phyloP scores from a whole-genome alignment of 2,888 invertebrate genomes.

The Phyllotreta cruciferae region DNA sequence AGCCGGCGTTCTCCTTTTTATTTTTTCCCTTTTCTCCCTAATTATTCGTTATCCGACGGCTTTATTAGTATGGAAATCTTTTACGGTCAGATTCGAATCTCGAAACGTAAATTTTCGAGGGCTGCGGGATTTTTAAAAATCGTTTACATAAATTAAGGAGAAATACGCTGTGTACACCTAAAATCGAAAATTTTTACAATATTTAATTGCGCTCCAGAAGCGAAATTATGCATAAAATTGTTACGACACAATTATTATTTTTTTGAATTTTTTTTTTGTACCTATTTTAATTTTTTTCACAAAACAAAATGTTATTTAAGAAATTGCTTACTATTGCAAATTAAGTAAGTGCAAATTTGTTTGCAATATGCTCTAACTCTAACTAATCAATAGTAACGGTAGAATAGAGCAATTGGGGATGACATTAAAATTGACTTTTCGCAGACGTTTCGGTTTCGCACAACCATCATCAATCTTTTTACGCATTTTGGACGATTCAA shows the following conservation, averaged over 20 bases:
- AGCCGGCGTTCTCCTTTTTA: background rate
- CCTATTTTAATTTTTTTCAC: too few relatives aligned
- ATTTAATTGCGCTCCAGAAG: conserved; percentile 9
- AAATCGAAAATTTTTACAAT: background rate
- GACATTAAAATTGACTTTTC: too few relatives aligned
- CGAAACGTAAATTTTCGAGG: conserved; percentile 19
- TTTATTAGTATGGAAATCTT: conserved; percentile 38
- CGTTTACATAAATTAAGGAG: conserved; percentile 33
- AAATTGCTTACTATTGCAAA: too few relatives aligned
- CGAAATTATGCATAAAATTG: background rate
- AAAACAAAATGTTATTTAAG: too few relatives aligned
- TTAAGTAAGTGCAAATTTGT: too few relatives aligned
- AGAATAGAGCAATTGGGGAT: too few relatives aligned
- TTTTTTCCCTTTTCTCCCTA: conserved; percentile 23
- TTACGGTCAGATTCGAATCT: conserved; percentile 32
- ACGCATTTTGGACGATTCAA: too few relatives aligned
- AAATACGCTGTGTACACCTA: conserved; percentile 9
- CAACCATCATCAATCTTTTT: too few relatives aligned
- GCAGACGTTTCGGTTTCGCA: too few relatives aligned
- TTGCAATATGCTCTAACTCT: too few relatives aligned
- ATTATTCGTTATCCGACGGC: conserved; percentile 33
- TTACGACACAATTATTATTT: too few relatives aligned
- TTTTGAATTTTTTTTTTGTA: background rate
- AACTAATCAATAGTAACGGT: too few relatives aligned
- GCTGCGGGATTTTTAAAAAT: conserved; percentile 16